Evolutionary conservation across 2,113 vertebrate species (phyloP), one percentile per base, ranked within the genome.

Genomic region (Sinosuthora webbiana): DNA sequence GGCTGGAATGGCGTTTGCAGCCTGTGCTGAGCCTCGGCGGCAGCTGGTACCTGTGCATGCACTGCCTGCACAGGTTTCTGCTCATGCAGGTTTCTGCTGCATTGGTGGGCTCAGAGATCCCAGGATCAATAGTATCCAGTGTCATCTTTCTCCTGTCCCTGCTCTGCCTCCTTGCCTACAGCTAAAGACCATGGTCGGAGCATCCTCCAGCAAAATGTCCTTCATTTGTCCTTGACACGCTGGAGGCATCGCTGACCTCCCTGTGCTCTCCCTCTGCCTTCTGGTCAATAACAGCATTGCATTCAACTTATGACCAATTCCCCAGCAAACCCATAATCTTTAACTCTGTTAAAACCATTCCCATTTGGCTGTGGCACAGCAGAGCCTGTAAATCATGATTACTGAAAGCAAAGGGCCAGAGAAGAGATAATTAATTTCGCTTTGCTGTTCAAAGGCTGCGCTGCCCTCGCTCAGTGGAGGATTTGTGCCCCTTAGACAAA

Each of bases 401-500:
- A 88, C 57, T 47, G 75, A 76, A 77, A 89, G 90, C 62, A 62
- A 75, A 90, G 75, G 83, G 57, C 80, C 50, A 67, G 70, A 53
- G 71, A 59, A 88, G 78, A 84, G 75, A 53, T 7, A 91, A 92
- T 96, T 87, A 64, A 90, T 94, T 93, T 92, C 10, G 1, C 53
- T 77, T 89, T 65, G 49, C 47, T 75, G 37, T 71, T 73, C 59
- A 62, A 83, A 52, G 59, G 57, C 74, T 89, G 47, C 0, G 1
- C 90, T 84, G 89, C 59, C 39, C 56, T 77, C 1, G 1, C 87
- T 87, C 62, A 31, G 53, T 10, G 22, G n/a, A 74, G 49, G 49
- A 52, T 94, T 77, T 91, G 53, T 93, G 80, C 87, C 76, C 90
- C 91, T 87, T 62, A 74, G 60, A 83, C 80, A 83, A 62, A 73